Evolutionary conservation across 2,113 vertebrate genomes (phyloP), one percentile per base, ranked within the genome.

Genomic region (Thermophis baileyi): DNA sequence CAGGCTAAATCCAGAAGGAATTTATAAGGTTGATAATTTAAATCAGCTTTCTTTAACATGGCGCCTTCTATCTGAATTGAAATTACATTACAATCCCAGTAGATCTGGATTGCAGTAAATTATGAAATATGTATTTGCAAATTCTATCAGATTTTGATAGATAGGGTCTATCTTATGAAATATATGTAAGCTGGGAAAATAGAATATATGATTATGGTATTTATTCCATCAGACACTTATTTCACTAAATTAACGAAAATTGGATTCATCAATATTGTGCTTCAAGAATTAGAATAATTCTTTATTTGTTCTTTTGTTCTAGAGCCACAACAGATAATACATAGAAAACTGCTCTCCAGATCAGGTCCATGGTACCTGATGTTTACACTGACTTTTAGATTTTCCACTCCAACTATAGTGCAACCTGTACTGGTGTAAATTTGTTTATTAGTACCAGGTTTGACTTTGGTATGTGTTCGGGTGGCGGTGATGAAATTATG

Each of bases 241-340:
- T 88, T 22, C 92, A 18, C 46, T 54, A 91, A 90, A 53, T 93
- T 97, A 57, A 74, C 30, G 69, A 93, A 92, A 25, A 69, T 69
- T 14, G 30, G 12, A 91, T 92, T 95, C 88, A 94, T 88, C 85
- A 96, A 93, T 93, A 16, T 86, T 94, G 89, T 44, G 9, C 18
- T 35, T 25, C 53, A 60, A 4, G 57, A 55, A 63, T 10, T 92
- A 57, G 87, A 87, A 88, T 51, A 25, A 50, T 87, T 16, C 6
- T 35, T 46, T 91, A 87, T 57, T 91, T 87, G 40, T 86, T 90
- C 60, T 30, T 30, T 85, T 11, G 40, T 86, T 91, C 53, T 6
- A 91, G 4, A 5, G 90, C 9, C 20, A 54, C 35, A 55, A 47
- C 24, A 87, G 53, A 85, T 40, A 12, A 89, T 92, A 51, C 94